Conservation (phyloP, 2,888 invertebrate genomes). For the Schrankia costaestrigalis region DNA sequence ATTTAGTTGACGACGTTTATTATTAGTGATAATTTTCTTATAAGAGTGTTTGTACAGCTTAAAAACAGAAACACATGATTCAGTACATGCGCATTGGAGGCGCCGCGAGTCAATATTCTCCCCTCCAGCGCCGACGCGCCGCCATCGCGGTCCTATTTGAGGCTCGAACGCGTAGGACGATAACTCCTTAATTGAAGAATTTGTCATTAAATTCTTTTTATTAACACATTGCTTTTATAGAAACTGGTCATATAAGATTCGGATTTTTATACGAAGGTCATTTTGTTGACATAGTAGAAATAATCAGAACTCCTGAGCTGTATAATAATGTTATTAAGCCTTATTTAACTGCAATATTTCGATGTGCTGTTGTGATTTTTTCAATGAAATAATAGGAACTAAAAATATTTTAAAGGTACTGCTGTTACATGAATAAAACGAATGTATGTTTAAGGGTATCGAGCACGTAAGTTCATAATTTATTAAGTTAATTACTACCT, state of each 20-base stretch:
- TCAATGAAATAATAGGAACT: too few relatives aligned
- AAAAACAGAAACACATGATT: conserved; percentile 77
- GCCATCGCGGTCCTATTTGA: conserved; percentile 68
- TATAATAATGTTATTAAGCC: too few relatives aligned
- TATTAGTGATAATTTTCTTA: conserved; percentile 47
- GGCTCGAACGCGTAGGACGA: conserved; percentile 38
- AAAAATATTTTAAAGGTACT: too few relatives aligned
- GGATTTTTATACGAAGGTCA: too few relatives aligned
- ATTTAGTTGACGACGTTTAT: conserved; percentile 38
- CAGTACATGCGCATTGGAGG: conserved; percentile 72
- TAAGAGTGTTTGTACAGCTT: conserved; percentile 50
- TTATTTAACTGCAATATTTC: too few relatives aligned
- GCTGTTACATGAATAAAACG: too few relatives aligned
- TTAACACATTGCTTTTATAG: conserved; percentile 17
- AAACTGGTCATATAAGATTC: conserved; percentile 17
- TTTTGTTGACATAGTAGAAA: too few relatives aligned
- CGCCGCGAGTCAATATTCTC: conserved; percentile 79
- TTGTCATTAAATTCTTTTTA: conserved; percentile 17
- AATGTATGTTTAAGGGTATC: too few relatives aligned
- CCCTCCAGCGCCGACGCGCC: conserved; percentile 69
- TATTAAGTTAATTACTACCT: too few relatives aligned
- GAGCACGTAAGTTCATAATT: too few relatives aligned
- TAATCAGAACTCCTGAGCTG: too few relatives aligned
- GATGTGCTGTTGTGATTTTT: too few relatives aligned
- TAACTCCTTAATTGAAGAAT: conserved; percentile 40